These are phyloP conservation scores for Nyctalus aviator DNA, from an alignment of 2,797 vertebrate species.

Conservation along the genomic window DNA sequence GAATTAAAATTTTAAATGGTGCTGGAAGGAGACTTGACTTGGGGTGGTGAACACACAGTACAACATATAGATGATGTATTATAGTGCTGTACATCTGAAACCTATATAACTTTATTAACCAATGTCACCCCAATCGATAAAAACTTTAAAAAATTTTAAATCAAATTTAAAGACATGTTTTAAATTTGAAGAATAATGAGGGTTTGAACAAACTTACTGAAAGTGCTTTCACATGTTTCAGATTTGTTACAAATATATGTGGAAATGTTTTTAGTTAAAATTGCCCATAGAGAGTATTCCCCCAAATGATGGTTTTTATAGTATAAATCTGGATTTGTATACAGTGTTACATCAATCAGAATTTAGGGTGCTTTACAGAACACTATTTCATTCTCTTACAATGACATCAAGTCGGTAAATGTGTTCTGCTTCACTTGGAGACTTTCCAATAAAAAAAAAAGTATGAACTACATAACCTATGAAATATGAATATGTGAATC, in stretches of 20 bases:
- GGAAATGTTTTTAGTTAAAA: conserved; percentile 60
- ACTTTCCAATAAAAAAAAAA: conserved; percentile 25
- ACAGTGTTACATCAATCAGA: background rate
- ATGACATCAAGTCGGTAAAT: background rate
- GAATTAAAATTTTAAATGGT: background rate
- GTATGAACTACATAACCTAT: background rate
- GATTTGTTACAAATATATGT: background rate
- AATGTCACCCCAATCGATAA: background rate
- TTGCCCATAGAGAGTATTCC: background rate
- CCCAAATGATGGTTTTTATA: conserved; percentile 15
- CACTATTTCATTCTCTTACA: background rate
- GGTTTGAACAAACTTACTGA: background rate
- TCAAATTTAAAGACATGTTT: background rate
- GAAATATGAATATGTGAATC: conserved; percentile 25
- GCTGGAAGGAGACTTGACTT: background rate
- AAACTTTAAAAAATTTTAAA: background rate
- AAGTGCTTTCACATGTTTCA: conserved; percentile 54
- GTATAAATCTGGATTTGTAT: conserved; percentile 42
- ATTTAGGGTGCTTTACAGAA: conserved; percentile 1
- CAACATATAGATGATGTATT: background rate
- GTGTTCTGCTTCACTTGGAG: conserved; percentile 36
- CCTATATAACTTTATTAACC: background rate
- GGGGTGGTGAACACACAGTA: background rate
- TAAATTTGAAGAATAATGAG: no score
- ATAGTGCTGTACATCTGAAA: background rate